These are phyloP conservation scores for Mythimna loreyi DNA, from an alignment of 2,888 invertebrate genomes.

Conservation along the genomic window DNA sequence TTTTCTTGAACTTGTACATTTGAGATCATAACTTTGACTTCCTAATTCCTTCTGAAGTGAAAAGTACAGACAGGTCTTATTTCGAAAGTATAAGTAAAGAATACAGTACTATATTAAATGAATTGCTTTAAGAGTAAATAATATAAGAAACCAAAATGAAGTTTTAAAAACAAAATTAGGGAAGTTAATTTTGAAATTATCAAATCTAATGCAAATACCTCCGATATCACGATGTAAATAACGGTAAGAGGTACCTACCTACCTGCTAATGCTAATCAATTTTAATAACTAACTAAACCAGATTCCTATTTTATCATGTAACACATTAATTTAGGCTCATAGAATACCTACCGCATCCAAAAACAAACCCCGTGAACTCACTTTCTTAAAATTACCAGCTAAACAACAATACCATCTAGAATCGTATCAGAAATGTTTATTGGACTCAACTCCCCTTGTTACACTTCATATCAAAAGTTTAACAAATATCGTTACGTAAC, in stretches of 20 bases:
- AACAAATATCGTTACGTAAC: conserved; percentile 59
- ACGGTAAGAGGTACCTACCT: not conserved
- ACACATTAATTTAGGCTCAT: not conserved
- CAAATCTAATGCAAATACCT: not conserved
- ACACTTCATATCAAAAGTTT: conserved; percentile 61
- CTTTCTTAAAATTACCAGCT: conserved; percentile 12
- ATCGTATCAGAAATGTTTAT: conserved; percentile 56
- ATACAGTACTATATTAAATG: too few species aligned
- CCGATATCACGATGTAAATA: not conserved
- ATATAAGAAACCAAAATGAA: not conserved
- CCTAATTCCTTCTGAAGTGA: too few species aligned
- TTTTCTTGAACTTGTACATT: not conserved
- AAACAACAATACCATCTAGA: conserved; percentile 34
- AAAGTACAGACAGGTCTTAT: not conserved
- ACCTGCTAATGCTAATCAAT: not conserved
- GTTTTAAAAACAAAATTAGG: not conserved
- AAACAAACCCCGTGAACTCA: not conserved
- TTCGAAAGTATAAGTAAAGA: not conserved
- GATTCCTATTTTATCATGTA: not conserved
- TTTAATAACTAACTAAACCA: not conserved
- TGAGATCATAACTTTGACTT: not conserved
- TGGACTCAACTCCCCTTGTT: conserved; percentile 50
- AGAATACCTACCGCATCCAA: not conserved
- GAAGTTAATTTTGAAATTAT: not conserved
- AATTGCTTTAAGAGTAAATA: not conserved